These are phyloP conservation scores for Lycocorax pyrrhopterus DNA, from an alignment of 2,113 vertebrate genomes.

Conservation along the genomic window DNA sequence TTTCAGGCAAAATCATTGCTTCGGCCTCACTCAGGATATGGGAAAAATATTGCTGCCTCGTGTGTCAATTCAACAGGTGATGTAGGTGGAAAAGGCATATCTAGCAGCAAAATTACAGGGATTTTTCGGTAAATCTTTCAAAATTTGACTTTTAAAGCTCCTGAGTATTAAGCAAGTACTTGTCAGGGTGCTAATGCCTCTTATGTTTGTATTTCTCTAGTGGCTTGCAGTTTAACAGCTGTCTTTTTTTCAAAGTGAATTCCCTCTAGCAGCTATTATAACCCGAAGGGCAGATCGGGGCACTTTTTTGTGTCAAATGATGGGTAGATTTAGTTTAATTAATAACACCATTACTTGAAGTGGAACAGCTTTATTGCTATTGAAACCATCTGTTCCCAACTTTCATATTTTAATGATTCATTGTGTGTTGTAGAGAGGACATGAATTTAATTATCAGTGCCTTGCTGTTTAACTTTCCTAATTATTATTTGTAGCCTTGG, in stretches of 20 bases:
- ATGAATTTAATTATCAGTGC: slow-evolving; percentile 38
- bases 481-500: slow-evolving; percentile 27
- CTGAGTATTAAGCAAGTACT: background rate
- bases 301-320: background rate
- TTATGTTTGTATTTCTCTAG: background rate
- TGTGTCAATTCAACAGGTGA: background rate
- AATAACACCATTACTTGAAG: slow-evolving; percentile 8
- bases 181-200: background rate
- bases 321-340: slow-evolving; percentile 17
- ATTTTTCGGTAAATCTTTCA: background rate
- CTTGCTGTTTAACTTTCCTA: slow-evolving; percentile 33
- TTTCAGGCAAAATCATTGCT: background rate
- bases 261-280: background rate
- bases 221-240: background rate
- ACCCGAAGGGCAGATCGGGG: background rate
- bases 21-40: background rate
- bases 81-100: background rate
- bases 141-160: background rate
- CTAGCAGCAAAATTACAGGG: background rate
- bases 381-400: slow-evolving; percentile 58
- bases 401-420: slow-evolving; percentile 57
- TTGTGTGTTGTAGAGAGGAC: background rate
- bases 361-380: slow-evolving; percentile 53
- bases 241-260: background rate
- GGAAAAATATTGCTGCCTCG: background rate